These are phyloP conservation scores for Phoenicopterus ruber DNA, from an alignment of 2,113 vertebrate genomes.

Conservation along the genomic window DNA sequence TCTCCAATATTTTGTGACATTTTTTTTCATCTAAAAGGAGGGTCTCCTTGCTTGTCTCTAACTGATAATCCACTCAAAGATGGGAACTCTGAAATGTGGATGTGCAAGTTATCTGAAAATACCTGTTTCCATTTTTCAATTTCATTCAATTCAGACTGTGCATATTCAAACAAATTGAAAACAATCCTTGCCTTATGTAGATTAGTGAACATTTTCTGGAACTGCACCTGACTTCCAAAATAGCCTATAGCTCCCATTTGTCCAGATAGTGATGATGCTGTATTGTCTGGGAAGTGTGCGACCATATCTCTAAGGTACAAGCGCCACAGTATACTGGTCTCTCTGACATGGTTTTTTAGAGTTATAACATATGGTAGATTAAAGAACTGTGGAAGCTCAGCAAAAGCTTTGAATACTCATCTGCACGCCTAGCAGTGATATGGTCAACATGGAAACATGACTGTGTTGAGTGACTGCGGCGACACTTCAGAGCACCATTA, in stretches of 20 bases:
- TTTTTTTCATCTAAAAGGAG: background rate
- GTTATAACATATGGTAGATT: no score
- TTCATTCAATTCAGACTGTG: background rate
- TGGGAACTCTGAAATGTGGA: background rate
- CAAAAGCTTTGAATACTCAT: background rate
- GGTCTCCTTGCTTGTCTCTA: background rate
- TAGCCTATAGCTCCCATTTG: background rate
- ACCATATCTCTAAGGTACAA: background rate
- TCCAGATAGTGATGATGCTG: no score
- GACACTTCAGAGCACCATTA: background rate
- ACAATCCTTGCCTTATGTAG: background rate
- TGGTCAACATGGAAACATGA: fast-evolving
- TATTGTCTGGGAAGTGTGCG: fast-evolving
- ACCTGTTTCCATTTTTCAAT: background rate
- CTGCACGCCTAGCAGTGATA: background rate
- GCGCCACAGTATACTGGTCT: fast-evolving
- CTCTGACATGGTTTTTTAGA: background rate
- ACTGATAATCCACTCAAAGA: background rate
- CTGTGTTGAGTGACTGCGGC: no score
- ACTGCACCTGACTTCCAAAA: background rate
- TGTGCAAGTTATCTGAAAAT: background rate
- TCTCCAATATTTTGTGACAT: background rate
- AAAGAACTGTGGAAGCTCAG: background rate
- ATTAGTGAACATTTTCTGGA: background rate
- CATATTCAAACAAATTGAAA: background rate